These are phyloP conservation scores for Montipora capitata DNA, from an alignment of 92 coral and sea anemone genomes.

Conservation along the genomic window DNA sequence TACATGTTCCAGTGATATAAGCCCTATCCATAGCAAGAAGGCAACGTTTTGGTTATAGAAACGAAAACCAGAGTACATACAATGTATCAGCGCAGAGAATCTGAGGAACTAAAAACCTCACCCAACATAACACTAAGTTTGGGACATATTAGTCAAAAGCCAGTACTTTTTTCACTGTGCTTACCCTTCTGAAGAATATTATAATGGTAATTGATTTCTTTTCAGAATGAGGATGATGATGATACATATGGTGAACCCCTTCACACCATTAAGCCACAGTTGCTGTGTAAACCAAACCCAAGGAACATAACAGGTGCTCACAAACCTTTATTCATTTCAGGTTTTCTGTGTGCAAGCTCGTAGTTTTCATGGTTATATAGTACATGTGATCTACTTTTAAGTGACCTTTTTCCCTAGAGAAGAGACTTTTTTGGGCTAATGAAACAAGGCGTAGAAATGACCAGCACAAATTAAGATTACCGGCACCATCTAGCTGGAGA, in stretches of 20 bases:
- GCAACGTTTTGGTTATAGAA: too few relatives aligned
- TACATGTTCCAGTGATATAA: too few relatives aligned
- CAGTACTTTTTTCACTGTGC: too few relatives aligned
- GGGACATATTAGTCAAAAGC: too few relatives aligned
- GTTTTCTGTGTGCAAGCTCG: neutral
- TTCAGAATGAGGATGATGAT: slow-evolving; percentile 85
- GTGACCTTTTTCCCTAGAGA: neutral
- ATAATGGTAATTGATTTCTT: neutral
- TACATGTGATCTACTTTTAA: neutral
- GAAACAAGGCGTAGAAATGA: neutral
- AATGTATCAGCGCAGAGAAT: too few relatives aligned
- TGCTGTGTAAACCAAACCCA: slow-evolving; percentile 94
- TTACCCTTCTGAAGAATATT: neutral
- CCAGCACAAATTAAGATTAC: too few relatives aligned
- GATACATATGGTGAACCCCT: slow-evolving; percentile 95
- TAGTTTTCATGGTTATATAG: neutral
- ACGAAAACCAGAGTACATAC: too few relatives aligned
- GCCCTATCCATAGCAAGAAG: too few relatives aligned
- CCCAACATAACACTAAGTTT: too few relatives aligned
- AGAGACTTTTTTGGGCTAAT: neutral
- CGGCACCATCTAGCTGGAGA: too few relatives aligned
- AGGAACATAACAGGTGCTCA: slow-evolving; percentile 95
- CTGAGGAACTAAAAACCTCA: too few relatives aligned
- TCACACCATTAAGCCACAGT: slow-evolving; percentile 96
- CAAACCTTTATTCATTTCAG: neutral